Conservation (phyloP, 2,797 vertebrate genomes). For the Sebastes minor region DNA sequence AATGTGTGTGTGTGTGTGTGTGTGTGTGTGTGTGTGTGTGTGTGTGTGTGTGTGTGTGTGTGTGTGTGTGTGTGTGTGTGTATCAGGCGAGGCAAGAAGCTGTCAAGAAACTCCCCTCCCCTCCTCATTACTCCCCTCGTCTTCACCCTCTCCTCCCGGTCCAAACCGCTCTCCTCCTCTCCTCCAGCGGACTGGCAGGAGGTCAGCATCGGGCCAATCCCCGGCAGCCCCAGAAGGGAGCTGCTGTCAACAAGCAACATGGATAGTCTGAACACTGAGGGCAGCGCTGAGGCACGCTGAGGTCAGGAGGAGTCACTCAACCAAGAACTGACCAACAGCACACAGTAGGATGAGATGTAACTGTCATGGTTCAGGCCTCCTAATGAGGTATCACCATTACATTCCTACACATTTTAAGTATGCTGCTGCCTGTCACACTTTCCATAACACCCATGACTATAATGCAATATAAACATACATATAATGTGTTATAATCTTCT, state of each 20-base stretch:
- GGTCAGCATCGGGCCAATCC: constrained; percentile 74
- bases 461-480: not conserved
- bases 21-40: not conserved
- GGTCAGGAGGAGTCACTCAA: constrained; percentile 77
- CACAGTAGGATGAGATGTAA: constrained; percentile 56
- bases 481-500: not conserved
- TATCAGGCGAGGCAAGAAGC: constrained; percentile 33
- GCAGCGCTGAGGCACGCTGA: constrained; percentile 60
- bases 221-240: constrained; percentile 66
- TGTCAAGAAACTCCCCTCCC: constrained; percentile 49
- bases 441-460: rapidly evolving
- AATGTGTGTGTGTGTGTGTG: constrained; percentile 23
- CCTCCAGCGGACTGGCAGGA: constrained; percentile 69
- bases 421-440: not conserved
- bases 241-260: constrained; percentile 76
- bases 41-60: constrained; percentile 16
- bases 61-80: not conserved
- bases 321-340: constrained; percentile 57
- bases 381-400: constrained; percentile 53
- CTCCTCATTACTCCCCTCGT: constrained; percentile 50
- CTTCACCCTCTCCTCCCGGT: constrained; percentile 47
- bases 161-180: constrained; percentile 34
- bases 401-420: constrained; percentile 11
- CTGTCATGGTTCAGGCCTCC: constrained; percentile 51
- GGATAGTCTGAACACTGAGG: constrained; percentile 72